These are phyloP conservation scores for Crematogaster levior DNA, from an alignment of 2,888 invertebrate genomes.

Conservation along the genomic window DNA sequence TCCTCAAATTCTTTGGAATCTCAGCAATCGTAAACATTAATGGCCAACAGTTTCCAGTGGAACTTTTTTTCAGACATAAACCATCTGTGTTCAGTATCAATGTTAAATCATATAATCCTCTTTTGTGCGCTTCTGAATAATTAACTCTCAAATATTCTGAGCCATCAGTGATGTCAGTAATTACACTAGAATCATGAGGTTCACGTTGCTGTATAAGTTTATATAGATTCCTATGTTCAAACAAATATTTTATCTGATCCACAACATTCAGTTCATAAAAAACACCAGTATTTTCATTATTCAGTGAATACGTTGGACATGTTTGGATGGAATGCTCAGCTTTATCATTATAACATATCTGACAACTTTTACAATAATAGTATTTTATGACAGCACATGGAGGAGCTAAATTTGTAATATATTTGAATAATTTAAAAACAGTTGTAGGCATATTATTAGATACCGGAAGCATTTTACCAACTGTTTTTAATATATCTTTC, in stretches of 20 bases:
- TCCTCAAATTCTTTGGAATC: slow-evolving; percentile 10
- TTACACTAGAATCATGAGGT: slow-evolving; percentile 3
- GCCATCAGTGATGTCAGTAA: too few species aligned
- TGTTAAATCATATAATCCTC: too few species aligned
- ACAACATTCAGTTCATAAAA: slow-evolving; percentile 1
- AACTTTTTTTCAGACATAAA: slow-evolving; percentile 7
- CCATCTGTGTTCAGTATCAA: slow-evolving; percentile 8
- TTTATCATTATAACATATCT: slow-evolving; percentile 7
- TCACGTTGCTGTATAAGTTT: slow-evolving; percentile 6
- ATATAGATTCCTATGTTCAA: slow-evolving; percentile 8
- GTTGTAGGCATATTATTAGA: slow-evolving; percentile 12
- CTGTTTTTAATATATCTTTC: slow-evolving; percentile 3
- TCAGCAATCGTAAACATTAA: slow-evolving; percentile 25
- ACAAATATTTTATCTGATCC: slow-evolving; percentile 17
- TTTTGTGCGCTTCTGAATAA: too few species aligned
- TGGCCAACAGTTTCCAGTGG: slow-evolving; percentile 6
- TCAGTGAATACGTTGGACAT: slow-evolving; percentile 2
- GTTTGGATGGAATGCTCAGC: not conserved
- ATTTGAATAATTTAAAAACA: too few species aligned
- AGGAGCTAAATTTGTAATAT: slow-evolving; percentile 12
- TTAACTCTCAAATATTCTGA: too few species aligned
- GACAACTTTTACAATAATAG: slow-evolving; percentile 1
- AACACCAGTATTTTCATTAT: not conserved
- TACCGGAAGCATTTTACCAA: slow-evolving; percentile 1
- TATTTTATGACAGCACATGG: slow-evolving; percentile 7